Conservation (phyloP, 2,888 invertebrate species). For the Lamellibrachia columna region DNA sequence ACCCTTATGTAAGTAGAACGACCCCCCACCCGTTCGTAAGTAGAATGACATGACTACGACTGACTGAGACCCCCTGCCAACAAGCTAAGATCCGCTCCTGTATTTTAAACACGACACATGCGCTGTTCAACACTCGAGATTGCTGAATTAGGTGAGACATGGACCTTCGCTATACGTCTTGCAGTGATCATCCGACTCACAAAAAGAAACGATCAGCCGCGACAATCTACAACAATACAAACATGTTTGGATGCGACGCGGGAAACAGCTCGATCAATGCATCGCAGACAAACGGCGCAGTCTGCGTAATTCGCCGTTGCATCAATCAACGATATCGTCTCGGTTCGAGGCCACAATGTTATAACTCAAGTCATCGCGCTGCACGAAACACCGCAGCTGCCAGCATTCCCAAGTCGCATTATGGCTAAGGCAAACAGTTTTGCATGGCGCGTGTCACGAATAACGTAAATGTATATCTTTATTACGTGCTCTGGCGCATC, state of each 20-base stretch:
- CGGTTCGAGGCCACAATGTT: not conserved
- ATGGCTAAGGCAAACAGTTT: not conserved
- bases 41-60: too few species aligned
- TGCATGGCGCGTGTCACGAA: not conserved
- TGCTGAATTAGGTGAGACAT: not conserved
- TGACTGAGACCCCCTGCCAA: too few species aligned
- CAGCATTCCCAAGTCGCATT: not conserved
- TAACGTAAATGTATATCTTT: not conserved
- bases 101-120: not conserved
- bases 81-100: too few species aligned
- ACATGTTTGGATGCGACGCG: not conserved
- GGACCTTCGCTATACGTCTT: not conserved
- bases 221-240: not conserved
- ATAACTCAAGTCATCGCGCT: not conserved
- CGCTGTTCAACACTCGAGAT: not conserved
- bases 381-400: not conserved
- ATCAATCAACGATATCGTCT: constrained; percentile 3
- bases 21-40: too few species aligned
- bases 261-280: not conserved
- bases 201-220: not conserved
- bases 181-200: not conserved
- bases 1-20: too few species aligned
- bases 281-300: not conserved
- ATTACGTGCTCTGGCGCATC: not conserved
- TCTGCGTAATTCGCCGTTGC: not conserved